phyloP scores from a whole-genome alignment of 2,888 invertebrate genomes.

The Homarus gammarus region DNA sequence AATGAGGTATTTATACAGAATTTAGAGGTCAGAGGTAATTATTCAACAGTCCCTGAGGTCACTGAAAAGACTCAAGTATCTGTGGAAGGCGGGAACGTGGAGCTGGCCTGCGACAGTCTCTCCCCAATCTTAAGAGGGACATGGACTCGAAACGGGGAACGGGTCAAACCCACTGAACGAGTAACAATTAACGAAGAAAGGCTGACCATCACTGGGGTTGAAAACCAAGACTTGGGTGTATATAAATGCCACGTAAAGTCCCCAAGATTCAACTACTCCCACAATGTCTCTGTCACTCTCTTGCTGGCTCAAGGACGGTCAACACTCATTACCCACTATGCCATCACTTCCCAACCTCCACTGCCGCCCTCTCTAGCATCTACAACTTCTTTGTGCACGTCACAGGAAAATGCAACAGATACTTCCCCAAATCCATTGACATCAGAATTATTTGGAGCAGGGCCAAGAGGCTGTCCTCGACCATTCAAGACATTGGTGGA shows the following conservation, averaged over 20 bases:
- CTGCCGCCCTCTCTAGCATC: background rate
- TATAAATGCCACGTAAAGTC: slow-evolving; percentile 42
- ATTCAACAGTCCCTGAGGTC: slow-evolving; percentile 20
- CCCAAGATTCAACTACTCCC: slow-evolving; percentile 31
- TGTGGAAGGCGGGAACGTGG: slow-evolving; percentile 2
- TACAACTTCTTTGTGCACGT: background rate
- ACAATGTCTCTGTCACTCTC: slow-evolving; percentile 43
- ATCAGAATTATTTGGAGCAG: background rate
- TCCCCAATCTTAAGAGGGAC: slow-evolving; percentile 34
- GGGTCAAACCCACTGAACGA: background rate
- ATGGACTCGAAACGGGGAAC: slow-evolving; percentile 34
- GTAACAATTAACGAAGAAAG: slow-evolving; percentile 26
- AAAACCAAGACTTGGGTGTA: slow-evolving; percentile 11
- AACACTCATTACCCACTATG: slow-evolving; percentile 60
- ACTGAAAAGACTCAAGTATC: slow-evolving; percentile 35
- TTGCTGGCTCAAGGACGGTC: slow-evolving; percentile 39
- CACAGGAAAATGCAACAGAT: background rate
- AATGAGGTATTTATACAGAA: slow-evolving; percentile 11
- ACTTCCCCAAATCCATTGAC: background rate
- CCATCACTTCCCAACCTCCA: slow-evolving; percentile 31
- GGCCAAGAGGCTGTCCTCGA: slow-evolving; percentile 3
- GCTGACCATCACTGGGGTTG: slow-evolving; percentile 20
- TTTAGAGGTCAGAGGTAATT: slow-evolving; percentile 19
- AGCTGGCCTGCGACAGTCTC: slow-evolving; percentile 37
- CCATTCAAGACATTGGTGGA: slow-evolving; percentile 22